phyloP scores from a whole-genome alignment of 2,888 invertebrate genomes.

The Orchestes rusci region DNA sequence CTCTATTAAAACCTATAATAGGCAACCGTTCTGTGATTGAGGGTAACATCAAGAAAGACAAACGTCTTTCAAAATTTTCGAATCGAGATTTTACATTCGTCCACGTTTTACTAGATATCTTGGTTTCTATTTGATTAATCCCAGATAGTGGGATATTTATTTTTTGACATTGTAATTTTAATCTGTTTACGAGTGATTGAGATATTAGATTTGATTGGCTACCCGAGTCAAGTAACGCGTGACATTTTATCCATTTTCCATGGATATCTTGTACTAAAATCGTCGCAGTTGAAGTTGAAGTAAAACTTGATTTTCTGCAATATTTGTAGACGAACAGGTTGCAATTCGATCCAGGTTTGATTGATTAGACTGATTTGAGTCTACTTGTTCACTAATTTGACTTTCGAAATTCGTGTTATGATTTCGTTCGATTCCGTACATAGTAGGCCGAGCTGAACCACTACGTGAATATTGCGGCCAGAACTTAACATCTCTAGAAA shows the following conservation, averaged over 20 bases:
- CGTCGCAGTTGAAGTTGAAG: slow-evolving; percentile 17
- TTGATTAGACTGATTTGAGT: no score
- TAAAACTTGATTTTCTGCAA: slow-evolving; percentile 9
- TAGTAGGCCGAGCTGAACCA: no score
- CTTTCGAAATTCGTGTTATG: no score
- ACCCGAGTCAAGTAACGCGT: slow-evolving; percentile 17
- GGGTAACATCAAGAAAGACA: slow-evolving; percentile 9
- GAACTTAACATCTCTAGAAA: no score
- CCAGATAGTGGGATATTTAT: not conserved
- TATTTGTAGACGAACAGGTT: no score
- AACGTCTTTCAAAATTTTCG: slow-evolving; percentile 1
- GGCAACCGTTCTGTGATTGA: slow-evolving; percentile 14
- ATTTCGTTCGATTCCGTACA: no score
- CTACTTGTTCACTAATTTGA: no score
- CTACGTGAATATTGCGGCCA: no score
- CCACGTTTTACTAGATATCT: no score
- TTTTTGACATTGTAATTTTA: slow-evolving; percentile 8
- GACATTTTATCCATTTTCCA: slow-evolving; percentile 10
- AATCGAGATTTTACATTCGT: slow-evolving; percentile 10
- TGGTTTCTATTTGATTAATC: no score
- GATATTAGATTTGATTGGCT: slow-evolving; percentile 21
- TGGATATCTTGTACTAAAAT: slow-evolving; percentile 10
- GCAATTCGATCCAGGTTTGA: no score
- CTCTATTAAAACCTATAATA: slow-evolving; percentile 1
- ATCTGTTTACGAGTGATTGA: slow-evolving; percentile 11